Conservation (phyloP, 1,140 invertebrate species). For the Drosophila mayri region DNA sequence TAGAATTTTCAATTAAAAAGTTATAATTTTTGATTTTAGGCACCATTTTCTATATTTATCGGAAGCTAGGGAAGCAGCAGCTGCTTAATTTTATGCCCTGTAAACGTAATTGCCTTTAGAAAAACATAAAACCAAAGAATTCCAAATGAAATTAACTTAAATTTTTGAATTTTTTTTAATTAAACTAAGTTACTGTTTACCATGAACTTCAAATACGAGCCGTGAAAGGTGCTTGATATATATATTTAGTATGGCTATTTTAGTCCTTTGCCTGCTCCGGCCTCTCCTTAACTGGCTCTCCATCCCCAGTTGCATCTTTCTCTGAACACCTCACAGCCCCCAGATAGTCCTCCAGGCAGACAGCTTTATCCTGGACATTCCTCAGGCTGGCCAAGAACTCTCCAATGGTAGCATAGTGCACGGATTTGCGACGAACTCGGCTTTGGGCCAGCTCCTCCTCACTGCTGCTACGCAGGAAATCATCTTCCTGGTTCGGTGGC, state of each 20-base stretch:
- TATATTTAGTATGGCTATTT: too few relatives aligned
- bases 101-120: background rate
- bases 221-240: too few relatives aligned
- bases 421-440: constrained; percentile 26
- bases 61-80: too few relatives aligned
- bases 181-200: background rate
- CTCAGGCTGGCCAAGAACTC: constrained; percentile 52
- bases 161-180: background rate
- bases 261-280: background rate
- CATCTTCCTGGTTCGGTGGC: background rate
- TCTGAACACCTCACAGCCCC: constrained; percentile 5
- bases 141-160: background rate
- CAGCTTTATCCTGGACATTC: constrained; percentile 25
- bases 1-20: too few relatives aligned
- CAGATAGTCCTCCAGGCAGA: constrained; percentile 41
- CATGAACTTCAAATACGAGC: background rate
- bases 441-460: constrained; percentile 10
- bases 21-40: too few relatives aligned
- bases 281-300: too few relatives aligned
- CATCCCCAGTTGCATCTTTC: constrained; percentile 1
- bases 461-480: constrained; percentile 1
- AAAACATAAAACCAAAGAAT: background rate
- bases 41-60: too few relatives aligned
- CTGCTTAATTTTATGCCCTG: too few relatives aligned
- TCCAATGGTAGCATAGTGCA: constrained; percentile 26